Evolutionary conservation across 37 sponge, comb jelly and placozoan species (phyloP).

Genomic region (Chondrilla cf. caribensis): DNA sequence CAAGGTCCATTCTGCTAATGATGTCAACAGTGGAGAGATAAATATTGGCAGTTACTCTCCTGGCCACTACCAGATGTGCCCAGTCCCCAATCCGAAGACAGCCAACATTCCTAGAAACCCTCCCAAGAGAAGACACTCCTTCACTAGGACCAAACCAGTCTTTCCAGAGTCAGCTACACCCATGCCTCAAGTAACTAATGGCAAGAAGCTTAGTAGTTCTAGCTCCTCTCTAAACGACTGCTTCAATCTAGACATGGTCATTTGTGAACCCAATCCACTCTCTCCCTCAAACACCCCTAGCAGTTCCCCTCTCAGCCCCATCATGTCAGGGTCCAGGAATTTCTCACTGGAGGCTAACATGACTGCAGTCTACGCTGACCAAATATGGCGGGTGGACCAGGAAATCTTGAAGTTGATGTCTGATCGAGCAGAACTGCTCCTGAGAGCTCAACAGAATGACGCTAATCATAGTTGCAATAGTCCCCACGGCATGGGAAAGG

Average conservation of each 20-base stretch:
- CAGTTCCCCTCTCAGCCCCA: neutral
- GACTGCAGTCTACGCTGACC: conserved; percentile 14
- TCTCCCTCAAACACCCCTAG: neutral
- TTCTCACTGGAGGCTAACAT: conserved; percentile 28
- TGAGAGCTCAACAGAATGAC: conserved; percentile 15
- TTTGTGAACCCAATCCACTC: neutral
- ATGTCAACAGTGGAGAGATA: too few relatives aligned
- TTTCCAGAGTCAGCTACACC: conserved; percentile 18
- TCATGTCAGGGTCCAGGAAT: too few relatives aligned
- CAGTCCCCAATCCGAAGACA: too few relatives aligned
- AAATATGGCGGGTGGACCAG: conserved; percentile 48
- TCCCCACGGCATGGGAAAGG: conserved; percentile 15
- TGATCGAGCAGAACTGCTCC: conserved; percentile 47
- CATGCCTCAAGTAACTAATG: neutral
- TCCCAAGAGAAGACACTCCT: neutral
- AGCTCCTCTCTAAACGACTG: too few relatives aligned
- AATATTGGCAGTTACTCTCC: too few relatives aligned
- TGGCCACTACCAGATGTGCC: too few relatives aligned
- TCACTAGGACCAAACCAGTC: neutral
- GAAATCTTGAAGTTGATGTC: conserved; percentile 56
- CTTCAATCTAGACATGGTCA: conserved; percentile 6
- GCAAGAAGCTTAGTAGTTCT: too few relatives aligned
- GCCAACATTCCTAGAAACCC: too few relatives aligned
- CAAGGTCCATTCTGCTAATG: too few relatives aligned
- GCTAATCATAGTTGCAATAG: neutral